phyloP scores from a whole-genome alignment of 2,888 invertebrate species.

The Rutpela maculata region DNA sequence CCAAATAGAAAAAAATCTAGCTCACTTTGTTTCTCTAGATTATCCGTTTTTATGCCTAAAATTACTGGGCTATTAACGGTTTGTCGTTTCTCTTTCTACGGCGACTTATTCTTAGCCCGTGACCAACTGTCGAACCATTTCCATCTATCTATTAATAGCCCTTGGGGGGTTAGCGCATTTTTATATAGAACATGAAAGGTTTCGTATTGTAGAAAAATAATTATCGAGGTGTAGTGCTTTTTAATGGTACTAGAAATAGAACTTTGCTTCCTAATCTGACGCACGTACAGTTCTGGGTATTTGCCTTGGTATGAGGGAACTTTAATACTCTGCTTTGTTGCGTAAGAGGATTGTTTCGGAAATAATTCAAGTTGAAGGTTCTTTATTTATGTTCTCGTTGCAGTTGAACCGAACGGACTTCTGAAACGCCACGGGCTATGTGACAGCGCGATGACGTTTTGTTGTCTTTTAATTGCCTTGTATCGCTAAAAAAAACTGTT shows the following conservation, averaged over 20 bases:
- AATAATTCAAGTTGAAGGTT: not conserved
- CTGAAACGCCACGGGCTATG: too few relatives aligned
- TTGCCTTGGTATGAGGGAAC: not conserved
- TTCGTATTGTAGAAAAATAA: constrained; percentile 6
- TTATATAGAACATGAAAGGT: not conserved
- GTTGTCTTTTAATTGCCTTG: too few relatives aligned
- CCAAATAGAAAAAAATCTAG: too few relatives aligned
- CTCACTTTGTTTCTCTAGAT: too few relatives aligned
- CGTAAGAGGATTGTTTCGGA: not conserved
- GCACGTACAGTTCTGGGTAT: not conserved
- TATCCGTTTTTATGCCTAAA: too few relatives aligned
- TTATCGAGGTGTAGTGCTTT: not conserved
- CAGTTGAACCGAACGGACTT: too few relatives aligned
- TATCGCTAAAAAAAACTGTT: too few relatives aligned
- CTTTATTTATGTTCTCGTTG: too few relatives aligned
- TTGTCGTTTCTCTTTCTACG: not conserved
- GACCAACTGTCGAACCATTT: constrained; percentile 17
- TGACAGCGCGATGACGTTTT: too few relatives aligned
- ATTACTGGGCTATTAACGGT: too few relatives aligned
- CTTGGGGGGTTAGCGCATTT: not conserved
- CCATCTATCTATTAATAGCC: constrained; percentile 3
- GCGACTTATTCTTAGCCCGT: constrained; percentile 17
- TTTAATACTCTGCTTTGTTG: not conserved
- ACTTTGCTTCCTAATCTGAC: not conserved
- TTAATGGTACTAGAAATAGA: not conserved